phyloP scores from a whole-genome alignment of 2,888 invertebrate species.

The Neoitamus cyanurus region DNA sequence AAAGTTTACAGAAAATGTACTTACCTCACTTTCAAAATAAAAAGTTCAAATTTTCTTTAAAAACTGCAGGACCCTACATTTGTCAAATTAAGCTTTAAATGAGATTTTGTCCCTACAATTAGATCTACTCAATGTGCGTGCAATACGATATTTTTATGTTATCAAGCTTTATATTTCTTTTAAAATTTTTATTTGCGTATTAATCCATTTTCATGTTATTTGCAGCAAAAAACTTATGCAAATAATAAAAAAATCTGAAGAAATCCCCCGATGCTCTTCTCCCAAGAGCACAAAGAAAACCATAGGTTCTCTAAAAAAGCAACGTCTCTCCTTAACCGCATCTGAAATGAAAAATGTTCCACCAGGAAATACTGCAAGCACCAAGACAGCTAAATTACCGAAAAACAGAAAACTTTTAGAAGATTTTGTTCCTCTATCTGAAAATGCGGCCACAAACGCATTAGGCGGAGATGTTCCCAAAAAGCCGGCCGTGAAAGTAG shows the following conservation, averaged over 20 bases:
- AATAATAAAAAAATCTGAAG: neutral
- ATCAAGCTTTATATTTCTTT: too few relatives aligned
- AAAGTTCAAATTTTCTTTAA: too few relatives aligned
- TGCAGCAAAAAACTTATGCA: neutral
- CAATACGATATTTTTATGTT: too few relatives aligned
- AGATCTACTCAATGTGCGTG: too few relatives aligned
- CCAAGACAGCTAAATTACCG: neutral
- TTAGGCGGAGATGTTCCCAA: neutral
- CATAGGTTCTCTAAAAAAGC: neutral
- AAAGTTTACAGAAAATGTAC: too few relatives aligned
- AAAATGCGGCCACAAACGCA: neutral
- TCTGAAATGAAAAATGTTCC: neutral
- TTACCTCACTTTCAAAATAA: too few relatives aligned
- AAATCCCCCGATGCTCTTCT: neutral
- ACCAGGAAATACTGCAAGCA: neutral
- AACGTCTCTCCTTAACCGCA: neutral
- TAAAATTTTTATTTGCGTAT: too few relatives aligned
- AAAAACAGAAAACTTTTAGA: neutral
- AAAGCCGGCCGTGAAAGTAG: neutral
- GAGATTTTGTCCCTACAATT: too few relatives aligned
- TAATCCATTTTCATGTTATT: neutral
- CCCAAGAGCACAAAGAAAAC: neutral
- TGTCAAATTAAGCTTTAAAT: too few relatives aligned
- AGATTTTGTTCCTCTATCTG: neutral
- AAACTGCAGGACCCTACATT: too few relatives aligned